Base-by-base conservation (phyloP, 2,113 vertebrate species). In the Notiomystis cincta region DNA sequence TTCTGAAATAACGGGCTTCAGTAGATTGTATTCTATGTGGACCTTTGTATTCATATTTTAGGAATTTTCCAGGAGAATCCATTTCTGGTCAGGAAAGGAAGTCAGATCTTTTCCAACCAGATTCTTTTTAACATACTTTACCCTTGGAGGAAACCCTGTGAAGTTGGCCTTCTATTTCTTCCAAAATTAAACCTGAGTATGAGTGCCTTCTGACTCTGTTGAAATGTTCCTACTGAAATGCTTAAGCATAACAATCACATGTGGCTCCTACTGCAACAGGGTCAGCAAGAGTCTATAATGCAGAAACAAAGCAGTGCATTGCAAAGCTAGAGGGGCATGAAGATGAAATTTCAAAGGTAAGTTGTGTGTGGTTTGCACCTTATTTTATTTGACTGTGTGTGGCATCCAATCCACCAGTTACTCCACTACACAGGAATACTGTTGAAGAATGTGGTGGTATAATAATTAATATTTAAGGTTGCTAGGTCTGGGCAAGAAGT, bases 321-420 rank as follows among this genome's bases (percentile, higher is more conserved):
- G 89, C 97, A 83, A 99, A 98, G 62, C 95, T 99, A 20, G 98
- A 99, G 93, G 99, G 99, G 24, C 99, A 99, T 9, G 97, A 97
- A 71, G 98, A 98, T 40, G 99, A 99, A 93, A 99, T 99, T 97
- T 99, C 99, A n/a, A 99, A 99, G 98, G 99, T 99, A 95, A 97
- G 97, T 67, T 92, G 18, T 45, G 37, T 77, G 71, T 76, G 19
- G 20, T 67, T 82, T 89, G 22, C 14, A 90, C 7, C 7, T 87
- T 23, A 83, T 78, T 30, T 18, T 58, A 11, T 82, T 82, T 83
- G 18, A 50, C 86, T 79, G 1, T 7, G 1, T 58, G 8, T 81
- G 31, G 58, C 31, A 53, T 73, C 33, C 31, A 87, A 20, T 31
- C 35, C 23, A 23, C 7, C 27, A 51, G 14, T 71, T 82, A 47